These are phyloP conservation scores for Chrysochloris asiatica DNA, from an alignment of 2,113 vertebrate species.

Conservation along the genomic window DNA sequence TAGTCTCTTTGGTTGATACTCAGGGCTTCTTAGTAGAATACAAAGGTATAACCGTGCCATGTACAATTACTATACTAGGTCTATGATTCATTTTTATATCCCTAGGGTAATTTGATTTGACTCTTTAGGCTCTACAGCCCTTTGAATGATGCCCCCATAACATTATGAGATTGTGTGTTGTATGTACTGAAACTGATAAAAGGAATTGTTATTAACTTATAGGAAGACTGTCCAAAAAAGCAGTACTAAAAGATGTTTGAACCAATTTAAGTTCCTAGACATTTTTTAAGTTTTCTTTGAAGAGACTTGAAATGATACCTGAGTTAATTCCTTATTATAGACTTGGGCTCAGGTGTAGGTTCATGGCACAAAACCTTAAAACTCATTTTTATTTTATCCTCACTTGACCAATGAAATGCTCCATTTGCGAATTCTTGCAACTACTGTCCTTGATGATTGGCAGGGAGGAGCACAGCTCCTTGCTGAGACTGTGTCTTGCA, in stretches of 20 bases:
- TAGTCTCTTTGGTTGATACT: conserved; percentile 25
- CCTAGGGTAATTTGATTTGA: background rate
- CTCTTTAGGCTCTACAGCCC: background rate
- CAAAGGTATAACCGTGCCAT: background rate
- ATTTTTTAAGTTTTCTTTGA: conserved; percentile 52
- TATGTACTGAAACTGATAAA: conserved; percentile 6
- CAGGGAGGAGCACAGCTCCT: conserved; percentile 1
- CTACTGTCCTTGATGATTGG: conserved; percentile 24
- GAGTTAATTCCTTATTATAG: conserved; percentile 27
- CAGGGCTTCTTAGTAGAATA: conserved; percentile 1
- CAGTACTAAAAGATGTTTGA: conserved; percentile 22
- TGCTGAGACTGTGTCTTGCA: conserved; percentile 62
- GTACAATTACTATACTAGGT: background rate
- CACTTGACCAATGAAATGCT: conserved; percentile 54
- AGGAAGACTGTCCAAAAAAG: conserved; percentile 6
- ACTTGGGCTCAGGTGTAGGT: conserved; percentile 1
- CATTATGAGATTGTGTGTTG: background rate
- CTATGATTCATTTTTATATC: background rate
- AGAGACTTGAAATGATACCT: conserved; percentile 14
- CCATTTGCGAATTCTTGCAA: conserved; percentile 21
- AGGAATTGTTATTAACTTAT: conserved; percentile 32
- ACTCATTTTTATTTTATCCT: conserved; percentile 40
- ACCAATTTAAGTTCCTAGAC: background rate
- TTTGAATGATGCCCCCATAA: conserved; percentile 19
- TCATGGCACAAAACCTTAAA: conserved; percentile 26